Evolutionary conservation across 2,797 vertebrate genomes (phyloP).

Genomic region (Pseudochirops cupreus): DNA sequence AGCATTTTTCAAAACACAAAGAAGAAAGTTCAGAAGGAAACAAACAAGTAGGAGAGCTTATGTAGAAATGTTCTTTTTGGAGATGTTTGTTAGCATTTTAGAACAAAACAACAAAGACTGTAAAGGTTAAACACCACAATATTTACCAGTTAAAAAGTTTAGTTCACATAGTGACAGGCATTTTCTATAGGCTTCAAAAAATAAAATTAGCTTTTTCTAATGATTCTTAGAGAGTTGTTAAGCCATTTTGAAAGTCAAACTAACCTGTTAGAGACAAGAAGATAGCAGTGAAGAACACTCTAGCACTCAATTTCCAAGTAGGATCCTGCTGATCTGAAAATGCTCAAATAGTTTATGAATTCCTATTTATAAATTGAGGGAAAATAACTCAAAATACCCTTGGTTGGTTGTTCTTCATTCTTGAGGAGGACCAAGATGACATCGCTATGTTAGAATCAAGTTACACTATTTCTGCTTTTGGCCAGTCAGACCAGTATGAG

Average conservation of each 20-base stretch:
- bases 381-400: not conserved
- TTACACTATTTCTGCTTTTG: not conserved
- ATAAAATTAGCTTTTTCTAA: not conserved
- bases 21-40: not conserved
- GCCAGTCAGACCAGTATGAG: not conserved
- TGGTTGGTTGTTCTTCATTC: not conserved
- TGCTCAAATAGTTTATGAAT: not conserved
- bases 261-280: not conserved
- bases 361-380: not conserved
- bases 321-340: not conserved
- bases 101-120: not conserved
- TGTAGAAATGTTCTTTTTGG: not conserved
- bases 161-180: not conserved
- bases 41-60: not conserved
- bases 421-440: not conserved
- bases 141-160: not conserved
- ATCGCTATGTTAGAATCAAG: not conserved
- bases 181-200: not conserved
- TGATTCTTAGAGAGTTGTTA: not conserved
- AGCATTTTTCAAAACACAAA: not conserved
- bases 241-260: not conserved
- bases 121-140: conserved; percentile 22
- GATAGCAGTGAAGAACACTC: not conserved
- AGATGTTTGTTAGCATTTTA: not conserved
- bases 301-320: not conserved